Percentiles rank a stretch among this genome's conserved stretches.
Conservation (phyloP, 2,797 vertebrate species). For the Pseudomugil tenellus region DNA sequence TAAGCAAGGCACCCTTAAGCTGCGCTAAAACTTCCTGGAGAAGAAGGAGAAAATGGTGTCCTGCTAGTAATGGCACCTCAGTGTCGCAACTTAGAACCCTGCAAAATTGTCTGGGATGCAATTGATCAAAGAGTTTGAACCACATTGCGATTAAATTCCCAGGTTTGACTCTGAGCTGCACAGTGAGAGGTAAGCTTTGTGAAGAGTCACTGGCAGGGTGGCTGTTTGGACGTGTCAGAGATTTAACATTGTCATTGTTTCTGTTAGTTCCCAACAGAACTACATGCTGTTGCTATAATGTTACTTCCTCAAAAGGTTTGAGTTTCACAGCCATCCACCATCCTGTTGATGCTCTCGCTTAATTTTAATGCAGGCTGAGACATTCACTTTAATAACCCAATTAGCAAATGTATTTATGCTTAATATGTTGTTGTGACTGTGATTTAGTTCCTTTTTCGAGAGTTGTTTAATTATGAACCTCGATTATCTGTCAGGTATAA, state of each 20-base stretch:
- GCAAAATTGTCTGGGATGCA: neutral
- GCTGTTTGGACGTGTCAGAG: neutral
- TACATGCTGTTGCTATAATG: neutral
- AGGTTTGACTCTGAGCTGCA: neutral
- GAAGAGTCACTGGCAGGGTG: too few species aligned
- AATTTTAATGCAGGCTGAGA: constrained; percentile 1
- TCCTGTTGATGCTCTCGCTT: neutral
- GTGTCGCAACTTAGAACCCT: neutral
- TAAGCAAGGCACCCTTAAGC: too few species aligned
- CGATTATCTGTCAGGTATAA: constrained; percentile 37
- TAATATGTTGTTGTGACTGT: constrained; percentile 19
- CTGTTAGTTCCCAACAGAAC: neutral
- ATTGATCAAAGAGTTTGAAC: neutral
- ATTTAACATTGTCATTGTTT: neutral
- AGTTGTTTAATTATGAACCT: constrained; percentile 35
- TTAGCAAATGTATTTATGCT: constrained; percentile 30
- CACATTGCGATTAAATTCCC: neutral
- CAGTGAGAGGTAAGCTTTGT: neutral
- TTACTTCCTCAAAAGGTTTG: neutral
- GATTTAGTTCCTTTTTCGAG: constrained; percentile 31
- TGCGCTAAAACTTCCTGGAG: too few species aligned
- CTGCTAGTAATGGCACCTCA: neutral
- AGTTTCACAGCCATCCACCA: neutral
- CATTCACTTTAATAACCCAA: constrained; percentile 27
- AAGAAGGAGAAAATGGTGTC: neutral